phyloP scores from a whole-genome alignment of 1,140 invertebrate species.

The Orussus abietinus region DNA sequence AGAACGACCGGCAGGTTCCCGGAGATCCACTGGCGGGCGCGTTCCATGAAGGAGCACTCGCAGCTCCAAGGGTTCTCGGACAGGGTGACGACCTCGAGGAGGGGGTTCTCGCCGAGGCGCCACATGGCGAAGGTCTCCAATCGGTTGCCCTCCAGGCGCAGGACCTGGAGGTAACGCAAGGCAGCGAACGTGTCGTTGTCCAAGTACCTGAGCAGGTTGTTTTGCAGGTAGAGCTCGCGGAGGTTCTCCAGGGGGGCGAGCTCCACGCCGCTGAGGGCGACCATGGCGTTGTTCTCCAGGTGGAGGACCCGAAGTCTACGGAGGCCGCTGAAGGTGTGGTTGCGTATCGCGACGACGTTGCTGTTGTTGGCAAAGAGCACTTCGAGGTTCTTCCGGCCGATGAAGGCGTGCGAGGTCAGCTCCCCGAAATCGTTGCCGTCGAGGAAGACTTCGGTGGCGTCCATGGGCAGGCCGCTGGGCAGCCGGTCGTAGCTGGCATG shows the following conservation, averaged over 20 bases:
- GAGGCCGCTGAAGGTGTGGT: conserved; percentile 80
- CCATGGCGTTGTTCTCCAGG: conserved; percentile 76
- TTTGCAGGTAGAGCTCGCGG: conserved; percentile 79
- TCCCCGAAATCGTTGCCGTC: conserved; percentile 80
- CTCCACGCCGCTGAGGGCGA: conserved; percentile 70
- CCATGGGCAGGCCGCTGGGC: conserved; percentile 81
- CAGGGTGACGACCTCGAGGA: conserved; percentile 74
- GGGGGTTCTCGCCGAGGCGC: conserved; percentile 68
- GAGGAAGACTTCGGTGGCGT: conserved; percentile 83
- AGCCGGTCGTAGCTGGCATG: conserved; percentile 67
- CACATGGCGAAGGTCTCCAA: conserved; percentile 74
- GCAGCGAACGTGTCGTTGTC: conserved; percentile 73
- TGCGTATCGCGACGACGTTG: conserved; percentile 72
- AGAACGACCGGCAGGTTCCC: conserved; percentile 69
- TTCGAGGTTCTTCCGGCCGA: conserved; percentile 80
- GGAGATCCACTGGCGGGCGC: conserved; percentile 73
- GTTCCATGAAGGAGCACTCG: conserved; percentile 77
- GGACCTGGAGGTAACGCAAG: conserved; percentile 69
- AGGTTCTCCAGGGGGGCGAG: conserved; percentile 69
- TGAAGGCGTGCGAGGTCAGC: conserved; percentile 79
- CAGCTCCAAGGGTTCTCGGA: conserved; percentile 88
- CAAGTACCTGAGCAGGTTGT: conserved; percentile 72
- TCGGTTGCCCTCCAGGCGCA: conserved; percentile 76
- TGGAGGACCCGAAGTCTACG: conserved; percentile 72
- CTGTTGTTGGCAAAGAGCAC: conserved; percentile 80